Base-by-base conservation (phyloP, 2,113 vertebrate species). In the Lophochroa leadbeateri region DNA sequence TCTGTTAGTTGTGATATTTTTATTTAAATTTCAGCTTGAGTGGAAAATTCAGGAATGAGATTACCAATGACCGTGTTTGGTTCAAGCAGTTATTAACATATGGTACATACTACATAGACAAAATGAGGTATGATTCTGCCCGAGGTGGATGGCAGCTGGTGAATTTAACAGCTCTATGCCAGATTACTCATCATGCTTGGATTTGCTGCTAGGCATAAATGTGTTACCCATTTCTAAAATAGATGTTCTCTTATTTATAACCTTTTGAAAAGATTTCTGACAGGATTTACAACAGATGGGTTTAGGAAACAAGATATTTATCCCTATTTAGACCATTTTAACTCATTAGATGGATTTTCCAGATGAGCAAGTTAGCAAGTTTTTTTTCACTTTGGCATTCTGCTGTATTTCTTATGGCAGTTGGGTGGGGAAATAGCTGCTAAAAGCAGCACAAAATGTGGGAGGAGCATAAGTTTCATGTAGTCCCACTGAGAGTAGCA, bases 161-260 rank as follows among this genome's bases (percentile, higher is more conserved):
- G 60, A 96, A 89, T 97, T 94, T 97, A 95, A 94, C 92, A 97
- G 79, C 70, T 97, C 95, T 94, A 2, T 94, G 96, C 96, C 94
- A 97, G 94, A 97, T 97, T 97, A 96, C 92, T 97, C 96, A 97
- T 95, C 93, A 65, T 97, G 92, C 96, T 98, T 97, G 86, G 93
- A 96, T 93, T 96, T 94, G 92, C 94, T 97, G 74, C 88, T 94
- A 94, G 92, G 93, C 94, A 96, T 97, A 98, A 95, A 97, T 95
- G 82, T 93, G 94, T 97, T 97, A 88, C 87, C 96, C 33, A 10
- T 96, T 96, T 98, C 96, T 92, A 97, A 97, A 98, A 98, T 96
- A 97, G 92, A 89, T 96, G 75, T 97, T 97, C 90, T 94, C 94
- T 97, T 97, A 96, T 96, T 98, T 97, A 96, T 97, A 97, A 97